Percentiles rank a stretch among this genome's conserved stretches.
Conservation (phyloP, 2,113 vertebrate species). For the Hippoglossus stenolepis region DNA sequence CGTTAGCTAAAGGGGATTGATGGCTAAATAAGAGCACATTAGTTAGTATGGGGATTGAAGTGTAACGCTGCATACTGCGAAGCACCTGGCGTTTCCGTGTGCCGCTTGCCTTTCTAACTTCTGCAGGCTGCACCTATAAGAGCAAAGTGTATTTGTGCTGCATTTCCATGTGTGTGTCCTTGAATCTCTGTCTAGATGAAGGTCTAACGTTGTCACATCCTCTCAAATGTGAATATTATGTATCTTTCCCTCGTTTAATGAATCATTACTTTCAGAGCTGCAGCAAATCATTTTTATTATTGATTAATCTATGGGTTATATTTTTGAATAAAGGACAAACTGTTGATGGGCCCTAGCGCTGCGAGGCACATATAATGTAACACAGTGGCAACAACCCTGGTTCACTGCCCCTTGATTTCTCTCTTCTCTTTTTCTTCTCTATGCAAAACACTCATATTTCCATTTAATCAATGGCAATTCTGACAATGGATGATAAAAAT, state of each 20-base stretch:
- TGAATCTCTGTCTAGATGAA: background rate
- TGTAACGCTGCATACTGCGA: constrained; percentile 1
- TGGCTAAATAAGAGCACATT: constrained; percentile 63
- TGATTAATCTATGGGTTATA: background rate
- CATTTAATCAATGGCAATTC: too few relatives aligned
- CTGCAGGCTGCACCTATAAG: too few relatives aligned
- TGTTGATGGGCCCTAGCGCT: background rate
- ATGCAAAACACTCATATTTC: too few relatives aligned
- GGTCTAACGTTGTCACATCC: background rate
- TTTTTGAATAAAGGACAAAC: background rate
- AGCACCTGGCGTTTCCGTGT: constrained; percentile 8
- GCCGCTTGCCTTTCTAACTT: constrained; percentile 5
- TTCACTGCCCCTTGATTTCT: background rate
- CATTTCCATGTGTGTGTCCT: background rate
- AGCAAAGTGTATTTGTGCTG: background rate
- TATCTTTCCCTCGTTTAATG: background rate
- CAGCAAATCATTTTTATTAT: background rate
- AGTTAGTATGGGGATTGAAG: constrained; percentile 34
- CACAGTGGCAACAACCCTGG: background rate
- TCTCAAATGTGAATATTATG: background rate
- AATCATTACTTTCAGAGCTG: background rate
- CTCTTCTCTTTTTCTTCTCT: too few relatives aligned
- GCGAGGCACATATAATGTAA: background rate
- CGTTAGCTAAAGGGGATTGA: constrained; percentile 65
- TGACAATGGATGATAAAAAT: too few relatives aligned